Base-by-base conservation (phyloP, 2,113 vertebrate species). In the Misgurnus anguillicaudatus region DNA sequence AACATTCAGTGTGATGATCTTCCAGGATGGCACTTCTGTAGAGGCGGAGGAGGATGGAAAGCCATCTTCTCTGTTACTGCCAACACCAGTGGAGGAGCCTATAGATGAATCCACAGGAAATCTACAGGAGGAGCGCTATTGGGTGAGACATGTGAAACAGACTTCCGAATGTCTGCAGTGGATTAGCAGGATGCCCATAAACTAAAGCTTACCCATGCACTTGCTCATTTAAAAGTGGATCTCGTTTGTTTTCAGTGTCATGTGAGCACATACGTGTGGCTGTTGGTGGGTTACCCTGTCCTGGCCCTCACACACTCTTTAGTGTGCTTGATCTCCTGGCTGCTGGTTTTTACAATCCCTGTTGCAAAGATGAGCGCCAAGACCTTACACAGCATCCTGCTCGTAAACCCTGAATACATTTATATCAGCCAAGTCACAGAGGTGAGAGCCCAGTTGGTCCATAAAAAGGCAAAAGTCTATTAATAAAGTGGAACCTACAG, bases 281-380 rank as follows among this genome's bases (percentile, higher is more conserved):
- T 96, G 63, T 79, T 94, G 75, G 79, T 94, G 87, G 94, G 92
- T 0, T 94, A 90, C 83, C 93, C 94, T 0, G 16, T 36, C 39
- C 85, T 94, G 71, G 86, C 0, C 0, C 0, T 94, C 41, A 84
- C 92, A 66, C 95, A 97, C 0, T 88, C 80, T 16, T 75, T 95
- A 5, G 89, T 87, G 47, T 94, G 94, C 0, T 76, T 94, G 14
- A 0, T 92, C 2, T 89, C 94, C 0, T 95, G 93, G 93, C 84
- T 95, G 53, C 83, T 93, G 5, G 77, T 96, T 6, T 78, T 95
- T 87, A 92, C 93, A 81, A 94, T 95, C 86, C 94, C 92, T 0
- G 87, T 93, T 62, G 89, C 90, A 78, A 94, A 94, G 83, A 89
- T 95, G 91, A 95, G 91, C 0, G 81, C 83, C 64, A 92, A 91